phyloP scores from a whole-genome alignment of 2,888 invertebrate genomes.

The Phaedon cochleariae region DNA sequence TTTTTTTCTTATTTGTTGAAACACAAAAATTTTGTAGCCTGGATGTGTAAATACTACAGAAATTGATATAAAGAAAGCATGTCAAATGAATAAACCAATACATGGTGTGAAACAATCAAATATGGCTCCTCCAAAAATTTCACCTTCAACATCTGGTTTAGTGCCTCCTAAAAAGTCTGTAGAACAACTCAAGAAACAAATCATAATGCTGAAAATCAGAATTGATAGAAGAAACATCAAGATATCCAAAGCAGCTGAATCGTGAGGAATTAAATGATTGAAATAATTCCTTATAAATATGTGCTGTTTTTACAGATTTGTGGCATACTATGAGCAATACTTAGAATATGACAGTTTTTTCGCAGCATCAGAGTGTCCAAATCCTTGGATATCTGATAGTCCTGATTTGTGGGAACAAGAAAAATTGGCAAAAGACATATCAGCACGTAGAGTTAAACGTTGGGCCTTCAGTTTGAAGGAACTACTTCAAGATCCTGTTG shows the following conservation, averaged over 20 bases:
- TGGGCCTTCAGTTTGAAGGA: conserved; percentile 98
- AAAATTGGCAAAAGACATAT: conserved; percentile 90
- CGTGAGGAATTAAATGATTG: conserved; percentile 70
- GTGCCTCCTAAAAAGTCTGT: conserved; percentile 50
- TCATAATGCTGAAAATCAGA: conserved; percentile 77
- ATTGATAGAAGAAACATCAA: conserved; percentile 89
- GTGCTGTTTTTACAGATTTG: conserved; percentile 68
- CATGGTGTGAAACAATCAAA: conserved; percentile 60
- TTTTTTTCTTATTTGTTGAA: no score
- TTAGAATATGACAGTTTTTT: conserved; percentile 96
- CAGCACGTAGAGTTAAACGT: conserved; percentile 89
- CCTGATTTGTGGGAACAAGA: conserved; percentile 98
- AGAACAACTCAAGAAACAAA: conserved; percentile 70
- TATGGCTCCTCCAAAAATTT: conserved; percentile 65
- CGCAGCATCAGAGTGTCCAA: conserved; percentile 90
- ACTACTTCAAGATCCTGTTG: conserved; percentile 92
- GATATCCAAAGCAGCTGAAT: conserved; percentile 93
- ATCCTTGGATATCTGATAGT: conserved; percentile 97
- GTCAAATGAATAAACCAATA: conserved; percentile 68
- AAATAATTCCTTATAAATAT: background rate
- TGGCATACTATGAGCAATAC: conserved; percentile 95
- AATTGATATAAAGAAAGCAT: conserved; percentile 96
- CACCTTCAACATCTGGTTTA: conserved; percentile 64
- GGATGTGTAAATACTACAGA: conserved; percentile 99
- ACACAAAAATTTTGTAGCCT: conserved; percentile 75